Conservation (phyloP, 2,888 invertebrate genomes). For the Erebia palarica region DNA sequence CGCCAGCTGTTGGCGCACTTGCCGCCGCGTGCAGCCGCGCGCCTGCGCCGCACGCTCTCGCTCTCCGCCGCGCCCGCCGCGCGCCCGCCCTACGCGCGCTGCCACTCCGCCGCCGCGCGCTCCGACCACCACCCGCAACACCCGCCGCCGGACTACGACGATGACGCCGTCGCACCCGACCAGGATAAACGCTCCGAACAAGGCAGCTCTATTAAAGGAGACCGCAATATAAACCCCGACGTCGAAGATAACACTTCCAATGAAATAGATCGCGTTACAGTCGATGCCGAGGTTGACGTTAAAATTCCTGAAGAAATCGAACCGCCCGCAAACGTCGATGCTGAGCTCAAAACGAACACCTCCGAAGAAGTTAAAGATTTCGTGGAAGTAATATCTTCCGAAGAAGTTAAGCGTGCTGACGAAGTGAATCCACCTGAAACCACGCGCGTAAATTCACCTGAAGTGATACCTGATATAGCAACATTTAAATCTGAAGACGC, state of each 20-base stretch:
- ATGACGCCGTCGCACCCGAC: neutral
- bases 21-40: slow-evolving; percentile 86
- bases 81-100: slow-evolving; percentile 61
- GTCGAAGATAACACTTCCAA: slow-evolving; percentile 16
- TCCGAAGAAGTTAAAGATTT: neutral
- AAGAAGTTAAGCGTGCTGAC: slow-evolving; percentile 11
- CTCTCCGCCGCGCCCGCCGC: slow-evolving; percentile 57
- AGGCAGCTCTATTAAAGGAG: neutral
- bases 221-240: slow-evolving; percentile 19
- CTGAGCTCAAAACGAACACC: neutral
- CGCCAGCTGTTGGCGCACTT: slow-evolving; percentile 86
- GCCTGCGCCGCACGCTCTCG: slow-evolving; percentile 85
- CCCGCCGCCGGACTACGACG: neutral
- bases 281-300: slow-evolving; percentile 19
- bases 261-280: slow-evolving; percentile 2
- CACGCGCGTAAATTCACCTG: neutral
- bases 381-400: neutral
- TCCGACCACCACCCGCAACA: slow-evolving; percentile 11
- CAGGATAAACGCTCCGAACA: neutral
- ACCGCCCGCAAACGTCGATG: neutral
- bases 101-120: slow-evolving; percentile 36
- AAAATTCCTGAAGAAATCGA: slow-evolving; percentile 13
- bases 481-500: slow-evolving; percentile 19
- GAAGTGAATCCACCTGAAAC: neutral
- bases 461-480: neutral